Conservation (phyloP, 2,888 invertebrate genomes). For the Lasioglossum malachurum region DNA sequence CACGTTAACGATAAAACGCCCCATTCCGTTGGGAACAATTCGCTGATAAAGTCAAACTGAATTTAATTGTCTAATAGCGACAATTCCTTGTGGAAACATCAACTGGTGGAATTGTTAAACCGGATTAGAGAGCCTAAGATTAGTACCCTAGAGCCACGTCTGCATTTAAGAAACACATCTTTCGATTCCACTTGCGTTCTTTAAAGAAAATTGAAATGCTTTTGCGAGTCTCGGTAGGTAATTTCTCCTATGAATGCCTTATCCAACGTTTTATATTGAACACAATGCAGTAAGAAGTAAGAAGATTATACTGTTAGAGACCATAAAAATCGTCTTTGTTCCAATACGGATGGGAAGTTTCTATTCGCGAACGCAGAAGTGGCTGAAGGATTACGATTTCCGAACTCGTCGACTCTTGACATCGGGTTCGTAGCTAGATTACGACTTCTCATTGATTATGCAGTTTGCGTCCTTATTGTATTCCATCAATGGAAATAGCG, state of each 20-base stretch:
- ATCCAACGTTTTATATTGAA: background rate
- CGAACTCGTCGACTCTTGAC: background rate
- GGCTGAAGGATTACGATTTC: background rate
- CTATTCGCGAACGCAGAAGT: background rate
- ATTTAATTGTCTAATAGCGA: background rate
- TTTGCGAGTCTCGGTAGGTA: background rate
- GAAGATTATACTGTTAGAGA: background rate
- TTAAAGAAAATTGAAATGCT: background rate
- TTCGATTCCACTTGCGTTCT: background rate
- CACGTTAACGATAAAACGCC: background rate
- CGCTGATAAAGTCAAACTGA: background rate
- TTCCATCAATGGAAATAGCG: background rate
- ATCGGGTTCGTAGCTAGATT: background rate
- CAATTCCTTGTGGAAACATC: background rate
- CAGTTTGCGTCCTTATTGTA: background rate
- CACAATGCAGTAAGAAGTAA: background rate
- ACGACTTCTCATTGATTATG: background rate
- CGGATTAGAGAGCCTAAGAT: background rate
- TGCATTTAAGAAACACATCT: background rate
- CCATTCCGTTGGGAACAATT: background rate
- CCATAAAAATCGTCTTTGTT: background rate
- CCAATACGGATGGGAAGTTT: background rate
- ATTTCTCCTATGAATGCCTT: background rate
- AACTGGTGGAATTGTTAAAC: no score
- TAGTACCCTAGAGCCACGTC: background rate